Percentiles rank a stretch among this genome's conserved stretches.
phyloP scores from a whole-genome alignment of 2,113 vertebrate genomes.

The Sander lucioperca region DNA sequence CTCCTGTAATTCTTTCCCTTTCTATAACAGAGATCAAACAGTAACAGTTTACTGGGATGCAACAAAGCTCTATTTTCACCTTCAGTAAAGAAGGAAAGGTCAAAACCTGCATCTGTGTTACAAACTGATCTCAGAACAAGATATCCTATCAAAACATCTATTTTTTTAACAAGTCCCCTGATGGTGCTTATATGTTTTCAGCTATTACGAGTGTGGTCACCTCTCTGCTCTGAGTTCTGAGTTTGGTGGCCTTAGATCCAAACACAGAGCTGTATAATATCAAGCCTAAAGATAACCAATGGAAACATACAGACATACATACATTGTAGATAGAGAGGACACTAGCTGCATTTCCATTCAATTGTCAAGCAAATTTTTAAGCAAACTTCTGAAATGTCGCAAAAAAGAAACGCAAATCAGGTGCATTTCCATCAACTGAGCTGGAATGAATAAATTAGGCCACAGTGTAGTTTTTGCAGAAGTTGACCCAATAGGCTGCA shows the following conservation, averaged over 20 bases:
- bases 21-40: background rate
- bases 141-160: constrained; percentile 23
- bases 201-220: constrained; percentile 1
- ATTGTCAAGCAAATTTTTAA: too few relatives aligned
- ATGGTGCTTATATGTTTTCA: constrained; percentile 18
- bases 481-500: too few relatives aligned
- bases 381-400: too few relatives aligned
- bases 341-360: too few relatives aligned
- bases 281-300: constrained; percentile 51
- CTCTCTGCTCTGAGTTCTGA: background rate
- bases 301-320: too few relatives aligned
- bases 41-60: background rate
- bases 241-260: constrained; percentile 27
- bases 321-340: too few relatives aligned
- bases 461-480: too few relatives aligned
- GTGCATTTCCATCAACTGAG: too few relatives aligned
- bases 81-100: constrained; percentile 13
- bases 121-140: constrained; percentile 15
- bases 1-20: background rate
- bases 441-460: too few relatives aligned
- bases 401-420: too few relatives aligned
- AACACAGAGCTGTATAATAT: constrained; percentile 42
- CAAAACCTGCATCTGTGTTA: constrained; percentile 13
- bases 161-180: constrained; percentile 14
- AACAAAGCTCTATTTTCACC: background rate